These are phyloP conservation scores for Orthosia gothica DNA, from an alignment of 2,888 invertebrate genomes.

Conservation along the genomic window DNA sequence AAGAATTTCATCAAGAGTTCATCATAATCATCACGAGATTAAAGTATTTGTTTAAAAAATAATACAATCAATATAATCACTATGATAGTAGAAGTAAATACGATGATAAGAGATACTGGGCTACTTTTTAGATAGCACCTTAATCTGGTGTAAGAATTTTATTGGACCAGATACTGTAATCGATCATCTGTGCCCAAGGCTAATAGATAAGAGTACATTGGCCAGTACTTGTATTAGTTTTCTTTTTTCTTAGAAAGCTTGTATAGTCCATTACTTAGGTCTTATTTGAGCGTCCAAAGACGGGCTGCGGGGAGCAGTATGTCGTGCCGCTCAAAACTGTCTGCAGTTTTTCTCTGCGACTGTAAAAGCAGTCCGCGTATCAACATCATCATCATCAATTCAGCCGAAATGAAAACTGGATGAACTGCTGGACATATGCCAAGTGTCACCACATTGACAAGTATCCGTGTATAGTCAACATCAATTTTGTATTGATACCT, in stretches of 20 bases:
- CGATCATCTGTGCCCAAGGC: constrained; percentile 33
- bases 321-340: too few species aligned
- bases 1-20: neutral
- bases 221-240: neutral
- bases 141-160: constrained; percentile 50
- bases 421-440: too few species aligned
- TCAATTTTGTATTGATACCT: too few species aligned
- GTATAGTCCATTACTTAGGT: too few species aligned
- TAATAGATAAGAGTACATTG: constrained; percentile 20
- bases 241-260: neutral
- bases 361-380: too few species aligned
- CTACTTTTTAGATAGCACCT: constrained; percentile 41
- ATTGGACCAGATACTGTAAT: constrained; percentile 45
- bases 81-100: constrained; percentile 41
- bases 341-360: too few species aligned
- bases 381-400: too few species aligned
- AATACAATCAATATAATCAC: constrained; percentile 39
- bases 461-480: too few species aligned
- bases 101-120: constrained; percentile 40
- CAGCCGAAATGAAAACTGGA: too few species aligned
- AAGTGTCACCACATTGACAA: too few species aligned
- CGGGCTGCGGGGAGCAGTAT: too few species aligned
- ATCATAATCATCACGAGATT: constrained; percentile 9
- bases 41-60: constrained; percentile 44
- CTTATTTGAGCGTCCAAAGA: too few species aligned